Evolutionary conservation across 1,140 invertebrate genomes (phyloP).

Genomic region (Nephila pilipes): DNA sequence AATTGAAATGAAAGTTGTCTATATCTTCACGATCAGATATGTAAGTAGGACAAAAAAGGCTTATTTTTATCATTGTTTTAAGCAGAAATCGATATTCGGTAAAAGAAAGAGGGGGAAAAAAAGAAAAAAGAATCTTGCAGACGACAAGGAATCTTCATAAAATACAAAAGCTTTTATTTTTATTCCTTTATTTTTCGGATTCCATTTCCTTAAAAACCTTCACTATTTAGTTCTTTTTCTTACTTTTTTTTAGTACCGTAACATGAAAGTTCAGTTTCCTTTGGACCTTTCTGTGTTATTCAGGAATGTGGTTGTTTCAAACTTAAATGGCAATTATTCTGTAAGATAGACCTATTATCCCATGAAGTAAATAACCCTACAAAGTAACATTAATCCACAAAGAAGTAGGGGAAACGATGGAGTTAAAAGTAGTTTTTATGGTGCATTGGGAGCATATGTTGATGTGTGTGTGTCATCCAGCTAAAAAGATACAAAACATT

Average conservation of each 20-base stretch:
- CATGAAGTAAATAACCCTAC: background rate
- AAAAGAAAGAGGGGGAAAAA: background rate
- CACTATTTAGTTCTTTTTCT: background rate
- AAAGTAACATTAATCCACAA: slow-evolving; percentile 36
- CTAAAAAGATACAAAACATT: background rate
- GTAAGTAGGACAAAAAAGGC: background rate
- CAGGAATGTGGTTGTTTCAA: background rate
- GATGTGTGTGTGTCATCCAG: too few species aligned
- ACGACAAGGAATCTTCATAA: background rate
- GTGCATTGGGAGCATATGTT: background rate
- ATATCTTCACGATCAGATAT: background rate
- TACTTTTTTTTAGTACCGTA: background rate
- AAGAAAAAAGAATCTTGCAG: background rate
- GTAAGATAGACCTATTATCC: slow-evolving; percentile 41
- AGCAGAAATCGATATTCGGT: background rate
- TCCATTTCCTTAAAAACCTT: background rate
- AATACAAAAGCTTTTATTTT: background rate
- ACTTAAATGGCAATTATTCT: slow-evolving; percentile 3
- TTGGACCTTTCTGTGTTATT: background rate
- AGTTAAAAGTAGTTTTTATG: background rate
- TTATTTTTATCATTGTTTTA: slow-evolving; percentile 36
- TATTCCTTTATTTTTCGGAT: background rate
- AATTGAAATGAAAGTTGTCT: background rate
- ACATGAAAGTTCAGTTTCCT: background rate
- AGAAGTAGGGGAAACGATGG: background rate